phyloP scores from a whole-genome alignment of 2,797 vertebrate species.

The Rhabdomys pumilio region DNA sequence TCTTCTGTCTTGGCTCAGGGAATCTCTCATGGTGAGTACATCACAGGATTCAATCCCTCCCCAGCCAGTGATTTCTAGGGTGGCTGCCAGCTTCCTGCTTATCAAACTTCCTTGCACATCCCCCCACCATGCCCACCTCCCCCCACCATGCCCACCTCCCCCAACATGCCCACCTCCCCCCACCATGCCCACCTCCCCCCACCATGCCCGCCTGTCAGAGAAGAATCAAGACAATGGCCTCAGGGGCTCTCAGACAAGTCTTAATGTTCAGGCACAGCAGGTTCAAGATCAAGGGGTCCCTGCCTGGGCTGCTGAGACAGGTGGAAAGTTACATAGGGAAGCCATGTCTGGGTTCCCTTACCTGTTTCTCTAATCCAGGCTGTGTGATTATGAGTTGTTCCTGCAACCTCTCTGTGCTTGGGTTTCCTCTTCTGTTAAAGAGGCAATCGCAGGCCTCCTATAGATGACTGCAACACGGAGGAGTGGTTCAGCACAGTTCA shows the following conservation, averaged over 20 bases:
- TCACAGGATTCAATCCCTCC: background rate
- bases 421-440: slow-evolving; percentile 6
- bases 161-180: too few species aligned
- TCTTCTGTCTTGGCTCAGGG: background rate
- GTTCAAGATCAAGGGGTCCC: background rate
- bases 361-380: background rate
- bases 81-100: background rate
- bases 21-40: background rate
- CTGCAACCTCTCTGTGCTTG: background rate
- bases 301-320: background rate
- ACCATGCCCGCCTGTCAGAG: too few species aligned
- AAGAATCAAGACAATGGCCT: background rate
- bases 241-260: background rate
- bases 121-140: background rate
- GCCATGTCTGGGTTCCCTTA: too few species aligned
- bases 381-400: background rate
- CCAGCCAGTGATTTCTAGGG: background rate
- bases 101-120: background rate
- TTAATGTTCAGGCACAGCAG: background rate
- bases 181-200: too few species aligned
- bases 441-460: background rate
- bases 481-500: fast-evolving
- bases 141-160: too few species aligned
- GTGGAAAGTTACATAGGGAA: fast-evolving
- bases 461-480: background rate